phyloP scores from a whole-genome alignment of 2,888 invertebrate genomes.

The Ochropleura plecta region DNA sequence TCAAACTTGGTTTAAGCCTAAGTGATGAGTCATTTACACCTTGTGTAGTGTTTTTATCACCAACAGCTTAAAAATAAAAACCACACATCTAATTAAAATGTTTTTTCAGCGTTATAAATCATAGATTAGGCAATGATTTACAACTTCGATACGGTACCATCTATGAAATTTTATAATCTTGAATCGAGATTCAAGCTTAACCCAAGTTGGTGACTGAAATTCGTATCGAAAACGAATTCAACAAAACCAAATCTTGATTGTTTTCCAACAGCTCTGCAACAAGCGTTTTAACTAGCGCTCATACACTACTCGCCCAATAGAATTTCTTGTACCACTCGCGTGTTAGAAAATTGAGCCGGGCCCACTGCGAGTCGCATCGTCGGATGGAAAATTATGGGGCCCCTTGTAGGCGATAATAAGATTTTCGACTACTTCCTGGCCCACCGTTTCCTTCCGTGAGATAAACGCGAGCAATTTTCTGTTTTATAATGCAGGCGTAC shows the following conservation, averaged over 20 bases:
- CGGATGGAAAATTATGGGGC: constrained; percentile 68
- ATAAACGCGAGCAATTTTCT: constrained; percentile 39
- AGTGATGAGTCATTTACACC: neutral
- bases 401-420: constrained; percentile 69
- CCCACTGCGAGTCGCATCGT: constrained; percentile 46
- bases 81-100: too few species aligned
- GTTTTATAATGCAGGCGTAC: constrained; percentile 23
- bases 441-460: constrained; percentile 46
- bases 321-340: constrained; percentile 4
- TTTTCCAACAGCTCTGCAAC: constrained; percentile 6
- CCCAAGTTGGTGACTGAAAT: neutral
- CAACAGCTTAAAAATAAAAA: neutral
- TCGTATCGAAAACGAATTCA: neutral
- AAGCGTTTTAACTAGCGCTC: constrained; percentile 14
- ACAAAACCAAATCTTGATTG: constrained; percentile 3
- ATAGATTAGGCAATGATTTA: neutral
- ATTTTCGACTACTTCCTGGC: constrained; percentile 69
- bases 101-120: too few species aligned
- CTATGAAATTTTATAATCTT: neutral
- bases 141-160: neutral
- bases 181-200: neutral
- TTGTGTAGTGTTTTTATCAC: too few species aligned
- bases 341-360: constrained; percentile 40
- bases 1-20: neutral
- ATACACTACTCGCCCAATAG: constrained; percentile 1